phyloP scores from a whole-genome alignment of 2,888 invertebrate genomes.

The Nudaria mundana region DNA sequence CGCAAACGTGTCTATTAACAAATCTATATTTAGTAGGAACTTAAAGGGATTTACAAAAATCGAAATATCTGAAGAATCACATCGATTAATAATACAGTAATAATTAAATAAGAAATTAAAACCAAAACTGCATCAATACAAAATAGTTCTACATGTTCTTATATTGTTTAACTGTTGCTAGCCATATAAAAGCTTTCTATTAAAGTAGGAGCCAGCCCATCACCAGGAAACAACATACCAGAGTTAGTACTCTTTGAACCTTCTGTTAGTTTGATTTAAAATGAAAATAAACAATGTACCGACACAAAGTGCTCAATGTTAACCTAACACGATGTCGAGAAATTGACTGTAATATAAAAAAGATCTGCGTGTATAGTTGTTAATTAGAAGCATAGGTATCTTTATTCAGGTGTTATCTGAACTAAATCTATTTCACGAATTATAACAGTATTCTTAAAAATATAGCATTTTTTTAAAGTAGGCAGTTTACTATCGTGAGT shows the following conservation, averaged over 20 bases:
- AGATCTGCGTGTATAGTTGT: neutral
- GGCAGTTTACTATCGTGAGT: conserved; percentile 1
- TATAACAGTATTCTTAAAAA: conserved; percentile 1
- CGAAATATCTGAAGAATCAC: conserved; percentile 56
- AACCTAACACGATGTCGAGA: conserved; percentile 25
- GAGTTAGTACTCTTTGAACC: conserved; percentile 31
- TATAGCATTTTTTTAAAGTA: neutral
- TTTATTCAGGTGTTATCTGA: neutral
- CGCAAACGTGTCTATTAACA: conserved; percentile 14
- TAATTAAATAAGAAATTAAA: conserved; percentile 25
- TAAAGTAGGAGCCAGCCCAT: conserved; percentile 25
- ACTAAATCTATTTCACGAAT: neutral
- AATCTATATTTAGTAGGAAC: conserved; percentile 54
- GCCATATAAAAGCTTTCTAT: conserved; percentile 37
- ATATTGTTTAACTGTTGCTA: conserved; percentile 62
- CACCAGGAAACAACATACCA: conserved; percentile 29
- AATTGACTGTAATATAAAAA: conserved; percentile 26
- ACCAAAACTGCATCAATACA: conserved; percentile 34
- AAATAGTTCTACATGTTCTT: conserved; percentile 58
- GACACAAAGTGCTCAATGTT: conserved; percentile 38
- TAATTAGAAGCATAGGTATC: too few relatives aligned
- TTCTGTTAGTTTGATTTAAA: conserved; percentile 47
- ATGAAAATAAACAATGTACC: conserved; percentile 11
- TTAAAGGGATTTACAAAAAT: conserved; percentile 49
- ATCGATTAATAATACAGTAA: conserved; percentile 49